Conservation (phyloP, 2,888 invertebrate genomes). For the Ormyrus rosae region DNA sequence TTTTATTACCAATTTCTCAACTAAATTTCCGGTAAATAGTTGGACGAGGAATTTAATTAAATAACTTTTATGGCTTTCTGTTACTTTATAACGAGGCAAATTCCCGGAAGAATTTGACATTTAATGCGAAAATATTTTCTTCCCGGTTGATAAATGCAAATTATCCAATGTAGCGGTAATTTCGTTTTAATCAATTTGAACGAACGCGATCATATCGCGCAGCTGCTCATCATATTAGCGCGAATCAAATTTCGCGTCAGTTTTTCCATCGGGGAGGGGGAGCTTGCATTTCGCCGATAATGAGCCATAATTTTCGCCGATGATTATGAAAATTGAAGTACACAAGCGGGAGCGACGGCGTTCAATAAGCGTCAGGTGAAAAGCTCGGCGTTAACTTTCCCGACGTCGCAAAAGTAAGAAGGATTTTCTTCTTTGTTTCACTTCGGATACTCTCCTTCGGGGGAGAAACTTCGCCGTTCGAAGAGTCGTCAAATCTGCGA, state of each 20-base stretch:
- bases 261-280: background rate
- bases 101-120: background rate
- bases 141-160: too few relatives aligned
- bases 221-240: background rate
- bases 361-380: conserved; percentile 19
- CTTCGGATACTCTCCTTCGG: conserved; percentile 25
- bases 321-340: conserved; percentile 49
- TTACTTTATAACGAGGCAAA: too few relatives aligned
- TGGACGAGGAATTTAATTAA: too few relatives aligned
- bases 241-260: conserved; percentile 31
- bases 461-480: conserved; percentile 31
- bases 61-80: too few relatives aligned
- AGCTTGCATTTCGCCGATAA: conserved; percentile 1
- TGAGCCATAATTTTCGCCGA: conserved; percentile 32
- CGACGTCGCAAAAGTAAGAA: conserved; percentile 3
- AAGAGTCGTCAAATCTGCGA: conserved; percentile 46
- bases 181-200: background rate
- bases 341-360: background rate
- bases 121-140: background rate
- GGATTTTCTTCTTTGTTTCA: conserved; percentile 34
- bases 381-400: conserved; percentile 30
- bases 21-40: too few relatives aligned
- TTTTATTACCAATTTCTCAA: too few relatives aligned
- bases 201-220: background rate
- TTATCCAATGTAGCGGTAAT: background rate